These are phyloP conservation scores for Cacoxenus indagator DNA, from an alignment of 2,888 invertebrate genomes.

Conservation along the genomic window DNA sequence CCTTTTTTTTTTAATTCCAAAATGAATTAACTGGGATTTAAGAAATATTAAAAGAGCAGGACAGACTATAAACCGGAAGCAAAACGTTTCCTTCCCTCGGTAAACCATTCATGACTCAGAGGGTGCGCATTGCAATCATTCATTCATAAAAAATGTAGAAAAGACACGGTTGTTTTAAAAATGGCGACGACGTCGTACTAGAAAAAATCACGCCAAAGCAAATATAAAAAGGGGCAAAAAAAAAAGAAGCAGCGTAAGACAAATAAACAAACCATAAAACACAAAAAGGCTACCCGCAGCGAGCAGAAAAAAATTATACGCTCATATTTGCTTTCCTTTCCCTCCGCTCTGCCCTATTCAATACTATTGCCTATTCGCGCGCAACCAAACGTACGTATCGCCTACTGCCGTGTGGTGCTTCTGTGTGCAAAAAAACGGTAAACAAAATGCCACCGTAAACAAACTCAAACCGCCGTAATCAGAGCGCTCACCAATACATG, in stretches of 20 bases:
- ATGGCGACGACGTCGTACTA: neutral
- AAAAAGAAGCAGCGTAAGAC: conserved; percentile 49
- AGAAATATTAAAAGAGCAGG: neutral
- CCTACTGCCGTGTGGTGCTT: neutral
- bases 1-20: neutral
- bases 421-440: neutral
- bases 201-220: conserved; percentile 26
- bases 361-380: neutral
- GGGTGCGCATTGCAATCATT: conserved; percentile 22
- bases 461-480: conserved; percentile 32
- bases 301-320: neutral
- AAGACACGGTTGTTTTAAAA: neutral
- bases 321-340: neutral
- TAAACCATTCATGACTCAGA: neutral
- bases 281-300: conserved; percentile 6
- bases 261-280: conserved; percentile 53
- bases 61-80: conserved; percentile 48
- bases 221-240: conserved; percentile 23
- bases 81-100: neutral
- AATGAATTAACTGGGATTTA: neutral
- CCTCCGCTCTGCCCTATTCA: neutral
- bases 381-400: neutral
- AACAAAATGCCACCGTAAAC: conserved; percentile 23
- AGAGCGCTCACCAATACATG: conserved; percentile 29
- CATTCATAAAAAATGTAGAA: conserved; percentile 50